Evolutionary conservation across 2,797 vertebrate species (phyloP), one percentile per base, ranked within the genome.

Genomic region (Ptychobarbus kaznakovi): DNA sequence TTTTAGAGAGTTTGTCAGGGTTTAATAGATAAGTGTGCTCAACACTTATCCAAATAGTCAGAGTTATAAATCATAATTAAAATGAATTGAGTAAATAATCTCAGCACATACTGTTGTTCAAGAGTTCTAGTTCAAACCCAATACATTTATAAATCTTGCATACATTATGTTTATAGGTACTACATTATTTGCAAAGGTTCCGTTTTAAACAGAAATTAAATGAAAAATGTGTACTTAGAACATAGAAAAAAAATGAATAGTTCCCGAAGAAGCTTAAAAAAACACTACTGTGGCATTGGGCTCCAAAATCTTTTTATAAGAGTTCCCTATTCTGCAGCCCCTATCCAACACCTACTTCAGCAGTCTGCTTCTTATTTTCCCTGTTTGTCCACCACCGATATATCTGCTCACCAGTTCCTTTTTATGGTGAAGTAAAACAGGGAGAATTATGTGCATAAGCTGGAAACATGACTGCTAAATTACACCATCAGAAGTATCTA

Each of bases 391-490:
- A 56, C 13, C 69, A 38, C 22, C 7, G 12, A 40, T 53, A 16
- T 75, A 44, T 75, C 46, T 65, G 42, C 58, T 32, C 15, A 4
- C 28, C n/a, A 78, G 74, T 83, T 88, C 80, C 38, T 81, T 65
- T 86, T 84, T 22, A 51, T 73, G 49, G 79, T 13, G 49, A 42
- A 75, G 46, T 58, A 74, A 84, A 32, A 79, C 38, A 15, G 89
- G 89, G 82, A 90, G 87, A 90, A 90, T 91, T 88, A 88, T 89
- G 85, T 92, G 91, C 87, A 90, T 87, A 44, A 42, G 35, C 78
- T 86, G 79, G 82, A 32, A 78, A 58, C 69, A 65, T 66, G 40
- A 65, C 42, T 65, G 32, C 9, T 49, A 46, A 44, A n/a, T 25
- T 51, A 25, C 12, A 40, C 32, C 15, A 44, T 16, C 77, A 46